Conservation (phyloP, 2,888 invertebrate genomes). For the Prosapia bicincta region DNA sequence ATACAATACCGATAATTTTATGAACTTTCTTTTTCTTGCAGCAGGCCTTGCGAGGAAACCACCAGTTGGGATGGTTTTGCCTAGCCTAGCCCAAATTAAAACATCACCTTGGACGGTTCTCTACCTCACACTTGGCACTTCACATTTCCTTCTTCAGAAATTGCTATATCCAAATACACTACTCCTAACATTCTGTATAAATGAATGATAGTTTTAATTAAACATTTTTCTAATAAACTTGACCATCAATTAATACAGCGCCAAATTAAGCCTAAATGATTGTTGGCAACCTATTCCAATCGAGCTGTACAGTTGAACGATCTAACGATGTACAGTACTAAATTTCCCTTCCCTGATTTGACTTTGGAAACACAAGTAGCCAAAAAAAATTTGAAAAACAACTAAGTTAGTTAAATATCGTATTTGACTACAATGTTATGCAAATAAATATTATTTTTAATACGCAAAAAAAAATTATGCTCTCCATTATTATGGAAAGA, state of each 20-base stretch:
- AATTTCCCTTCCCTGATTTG: not conserved
- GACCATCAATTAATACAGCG: not conserved
- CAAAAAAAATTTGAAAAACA: not conserved
- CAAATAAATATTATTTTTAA: too few species aligned
- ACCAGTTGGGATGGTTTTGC: not conserved
- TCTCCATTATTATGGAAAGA: too few species aligned
- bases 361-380: not conserved
- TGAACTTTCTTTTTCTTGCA: not conserved
- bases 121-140: not conserved
- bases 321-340: not conserved
- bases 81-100: not conserved
- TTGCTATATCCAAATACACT: not conserved
- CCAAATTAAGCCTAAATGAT: not conserved
- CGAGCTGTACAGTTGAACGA: not conserved
- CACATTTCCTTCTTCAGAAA: not conserved
- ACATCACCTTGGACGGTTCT: not conserved
- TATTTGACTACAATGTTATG: too few species aligned
- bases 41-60: not conserved
- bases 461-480: too few species aligned
- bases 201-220: not conserved
- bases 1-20: not conserved
- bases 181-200: not conserved
- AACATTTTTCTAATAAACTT: not conserved
- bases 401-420: too few species aligned
- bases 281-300: not conserved